Conservation (phyloP, 92 coral and sea anemone genomes). For the Parazoanthus swiftii region DNA sequence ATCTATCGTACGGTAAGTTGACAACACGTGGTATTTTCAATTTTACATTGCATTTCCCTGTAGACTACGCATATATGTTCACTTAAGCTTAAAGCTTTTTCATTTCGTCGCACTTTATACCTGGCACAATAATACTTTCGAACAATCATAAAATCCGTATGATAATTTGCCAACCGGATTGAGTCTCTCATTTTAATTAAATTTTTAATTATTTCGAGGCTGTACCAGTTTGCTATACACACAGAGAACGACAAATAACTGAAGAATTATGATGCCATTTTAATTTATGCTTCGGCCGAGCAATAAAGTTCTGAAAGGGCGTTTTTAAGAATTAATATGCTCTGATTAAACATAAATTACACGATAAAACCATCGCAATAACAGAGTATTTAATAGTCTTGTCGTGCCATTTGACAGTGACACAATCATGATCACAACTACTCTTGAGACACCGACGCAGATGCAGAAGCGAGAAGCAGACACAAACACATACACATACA, state of each 20-base stretch:
- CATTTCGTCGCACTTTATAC: conserved; percentile 6
- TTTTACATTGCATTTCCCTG: not conserved
- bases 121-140: not conserved
- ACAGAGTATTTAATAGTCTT: too few relatives aligned
- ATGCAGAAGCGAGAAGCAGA: too few relatives aligned
- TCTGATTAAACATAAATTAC: not conserved
- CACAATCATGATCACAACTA: not conserved
- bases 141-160: not conserved
- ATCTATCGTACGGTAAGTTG: not conserved
- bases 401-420: not conserved
- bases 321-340: not conserved
- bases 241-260: not conserved
- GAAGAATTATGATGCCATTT: not conserved
- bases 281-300: not conserved
- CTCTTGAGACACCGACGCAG: not conserved
- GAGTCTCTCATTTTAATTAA: conserved; percentile 19
- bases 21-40: not conserved
- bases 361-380: not conserved
- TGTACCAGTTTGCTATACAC: not conserved
- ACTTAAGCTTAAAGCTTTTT: not conserved
- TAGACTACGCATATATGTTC: not conserved
- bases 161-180: conserved; percentile 22
- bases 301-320: not conserved
- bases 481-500: not conserved
- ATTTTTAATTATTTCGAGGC: conserved; percentile 18